phyloP scores from a whole-genome alignment of 2,888 invertebrate species.

The Phyllotreta striolata region DNA sequence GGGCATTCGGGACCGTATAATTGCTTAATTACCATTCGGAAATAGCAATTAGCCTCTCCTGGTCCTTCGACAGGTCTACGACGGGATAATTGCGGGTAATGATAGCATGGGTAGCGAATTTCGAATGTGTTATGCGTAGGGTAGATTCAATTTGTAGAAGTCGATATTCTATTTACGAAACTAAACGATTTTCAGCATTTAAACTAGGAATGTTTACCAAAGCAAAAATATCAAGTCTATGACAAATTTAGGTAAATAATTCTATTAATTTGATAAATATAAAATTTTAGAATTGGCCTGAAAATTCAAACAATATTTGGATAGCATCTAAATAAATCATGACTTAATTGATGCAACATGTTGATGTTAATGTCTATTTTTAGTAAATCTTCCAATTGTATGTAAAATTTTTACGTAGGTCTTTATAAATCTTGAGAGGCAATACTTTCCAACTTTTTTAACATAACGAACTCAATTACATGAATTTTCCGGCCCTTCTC shows the following conservation, averaged over 20 bases:
- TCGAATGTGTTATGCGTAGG: constrained; percentile 18
- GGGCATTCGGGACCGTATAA: constrained; percentile 43
- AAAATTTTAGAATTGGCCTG: too few species aligned
- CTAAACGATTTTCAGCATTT: too few species aligned
- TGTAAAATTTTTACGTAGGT: background rate
- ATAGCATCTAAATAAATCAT: too few species aligned
- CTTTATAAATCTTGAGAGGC: constrained; percentile 9
- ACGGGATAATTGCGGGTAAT: constrained; percentile 46
- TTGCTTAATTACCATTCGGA: constrained; percentile 51
- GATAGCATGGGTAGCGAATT: constrained; percentile 36
- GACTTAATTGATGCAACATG: too few species aligned
- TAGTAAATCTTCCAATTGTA: background rate
- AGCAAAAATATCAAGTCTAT: too few species aligned
- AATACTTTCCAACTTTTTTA: constrained; percentile 10
- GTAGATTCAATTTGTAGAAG: constrained; percentile 21
- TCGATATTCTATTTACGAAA: too few species aligned
- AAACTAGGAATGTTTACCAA: too few species aligned
- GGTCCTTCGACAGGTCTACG: constrained; percentile 45
- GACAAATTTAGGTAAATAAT: too few species aligned
- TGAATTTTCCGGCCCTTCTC: constrained; percentile 14
- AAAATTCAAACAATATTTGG: too few species aligned
- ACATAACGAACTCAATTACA: constrained; percentile 20
- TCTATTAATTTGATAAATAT: too few species aligned
- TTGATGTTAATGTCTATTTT: constrained; percentile 19
- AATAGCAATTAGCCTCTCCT: constrained; percentile 47